Evolutionary conservation across 2,888 invertebrate species (phyloP).

Genomic region (Aelia acuminata): DNA sequence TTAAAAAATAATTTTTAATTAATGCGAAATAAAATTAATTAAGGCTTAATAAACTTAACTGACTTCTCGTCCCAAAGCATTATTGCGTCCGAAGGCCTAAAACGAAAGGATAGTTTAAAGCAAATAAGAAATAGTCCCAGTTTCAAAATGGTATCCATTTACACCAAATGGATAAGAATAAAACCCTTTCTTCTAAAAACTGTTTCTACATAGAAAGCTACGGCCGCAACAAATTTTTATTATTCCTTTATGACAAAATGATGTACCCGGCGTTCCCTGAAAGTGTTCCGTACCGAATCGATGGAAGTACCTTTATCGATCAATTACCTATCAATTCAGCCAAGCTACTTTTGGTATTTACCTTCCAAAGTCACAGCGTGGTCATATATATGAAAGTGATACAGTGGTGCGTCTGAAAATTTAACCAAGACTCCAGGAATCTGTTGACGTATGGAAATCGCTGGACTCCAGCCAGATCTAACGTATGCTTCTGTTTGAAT

Average conservation of each 20-base stretch:
- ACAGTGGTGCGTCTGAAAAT: no score
- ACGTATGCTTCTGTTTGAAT: neutral
- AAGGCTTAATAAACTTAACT: no score
- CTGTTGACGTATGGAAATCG: conserved; percentile 23
- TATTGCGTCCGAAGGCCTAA: no score
- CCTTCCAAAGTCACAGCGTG: no score
- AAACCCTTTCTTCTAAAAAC: neutral
- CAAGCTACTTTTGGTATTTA: neutral
- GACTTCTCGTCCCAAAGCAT: no score
- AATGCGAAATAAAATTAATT: no score
- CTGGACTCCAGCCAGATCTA: neutral
- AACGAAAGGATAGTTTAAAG: no score
- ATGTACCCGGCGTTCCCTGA: neutral
- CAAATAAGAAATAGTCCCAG: no score
- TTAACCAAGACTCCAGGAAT: neutral
- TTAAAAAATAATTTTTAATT: no score
- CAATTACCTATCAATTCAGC: neutral
- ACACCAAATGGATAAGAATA: neutral
- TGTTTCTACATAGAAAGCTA: neutral
- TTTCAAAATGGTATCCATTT: neutral
- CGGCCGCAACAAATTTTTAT: neutral
- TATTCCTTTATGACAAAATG: neutral
- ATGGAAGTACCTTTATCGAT: neutral
- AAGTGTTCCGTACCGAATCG: no score
- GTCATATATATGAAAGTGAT: no score